Base-by-base conservation (phyloP, 2,888 invertebrate genomes). In the Crematogaster levior region DNA sequence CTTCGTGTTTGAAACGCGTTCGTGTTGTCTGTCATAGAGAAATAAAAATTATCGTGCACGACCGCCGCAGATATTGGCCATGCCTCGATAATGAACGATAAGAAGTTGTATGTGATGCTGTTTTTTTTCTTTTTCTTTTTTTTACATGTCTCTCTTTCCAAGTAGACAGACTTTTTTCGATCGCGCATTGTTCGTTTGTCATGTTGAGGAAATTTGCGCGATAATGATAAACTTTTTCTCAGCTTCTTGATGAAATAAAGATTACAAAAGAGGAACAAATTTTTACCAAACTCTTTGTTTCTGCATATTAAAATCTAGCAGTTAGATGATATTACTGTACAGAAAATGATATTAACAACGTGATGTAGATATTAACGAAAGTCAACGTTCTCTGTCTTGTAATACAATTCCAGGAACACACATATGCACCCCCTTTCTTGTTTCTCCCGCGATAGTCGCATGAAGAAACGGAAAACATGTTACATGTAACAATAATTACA, bases 11-110 rank as follows among this genome's bases (percentile, higher is more conserved):
- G 30, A 30, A 46, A 60, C 43, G 34, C 74, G 34, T 34, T 63
- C 48, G 18, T 46, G 18, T 34, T 34, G 27, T 60, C 34, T 61
- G 74, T 61, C 46, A 63, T 37, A 15, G 34, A 34, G 48, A 48
- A 74, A 74, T 70, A 40, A 70, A 74, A 74, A 74, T 74, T 63
- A 74, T 74, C 46, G 46, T 61, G 61, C 34, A 18, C 46, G 46
- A 60, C 21, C 27, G n/a, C 21, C n/a, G n/a, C 30, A 24, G 15
- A 1, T 40, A 58, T 30, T 51, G 48, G 40, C 66, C n/a, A 6
- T 66, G 66, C 15, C n/a, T 66, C 66, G 68, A 68, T 68, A 68
- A 68, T 51, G 34, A 51, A 40, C 15, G 60, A 73, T 60, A 73
- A 34, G 21, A 43, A 43, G 30, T 61, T 30, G 30, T 58, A 72